These are phyloP conservation scores for Timandra comae DNA, from an alignment of 2,888 invertebrate genomes.

Conservation along the genomic window DNA sequence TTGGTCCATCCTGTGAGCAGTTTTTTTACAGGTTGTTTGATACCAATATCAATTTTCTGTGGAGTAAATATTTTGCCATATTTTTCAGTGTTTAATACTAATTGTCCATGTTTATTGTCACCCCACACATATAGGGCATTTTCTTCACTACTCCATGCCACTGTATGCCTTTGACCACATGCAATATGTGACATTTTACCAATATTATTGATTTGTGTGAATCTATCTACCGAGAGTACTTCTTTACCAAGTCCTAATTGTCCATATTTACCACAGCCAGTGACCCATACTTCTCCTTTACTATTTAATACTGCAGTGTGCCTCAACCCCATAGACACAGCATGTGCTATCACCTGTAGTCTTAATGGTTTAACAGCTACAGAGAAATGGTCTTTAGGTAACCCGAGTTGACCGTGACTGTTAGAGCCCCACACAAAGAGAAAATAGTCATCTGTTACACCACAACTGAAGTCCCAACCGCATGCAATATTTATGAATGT, in stretches of 20 bases:
- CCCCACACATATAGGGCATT: conserved; percentile 86
- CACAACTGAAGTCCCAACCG: conserved; percentile 91
- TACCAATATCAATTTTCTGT: conserved; percentile 73
- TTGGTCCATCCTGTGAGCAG: conserved; percentile 89
- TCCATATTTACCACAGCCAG: conserved; percentile 82
- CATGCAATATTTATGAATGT: conserved; percentile 80
- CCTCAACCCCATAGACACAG: conserved; percentile 81
- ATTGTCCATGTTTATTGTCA: conserved; percentile 89
- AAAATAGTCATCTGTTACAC: conserved; percentile 80
- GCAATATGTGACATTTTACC: conserved; percentile 78
- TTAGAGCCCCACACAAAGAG: conserved; percentile 92
- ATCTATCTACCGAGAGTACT: conserved; percentile 49
- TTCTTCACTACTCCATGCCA: conserved; percentile 72
- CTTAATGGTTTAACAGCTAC: conserved; percentile 51
- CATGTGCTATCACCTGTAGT: conserved; percentile 68
- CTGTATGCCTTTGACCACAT: conserved; percentile 89
- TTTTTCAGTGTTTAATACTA: conserved; percentile 76
- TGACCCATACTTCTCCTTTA: conserved; percentile 78
- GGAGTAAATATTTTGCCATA: conserved; percentile 70
- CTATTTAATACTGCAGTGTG: conserved; percentile 81
- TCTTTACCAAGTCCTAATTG: conserved; percentile 79
- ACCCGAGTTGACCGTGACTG: conserved; percentile 84
- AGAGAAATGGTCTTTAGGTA: conserved; percentile 68
- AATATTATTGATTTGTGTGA: conserved; percentile 73
- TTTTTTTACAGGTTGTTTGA: conserved; percentile 72